Base-by-base conservation (phyloP, 1,140 invertebrate species). In the Conus ventricosus region DNA sequence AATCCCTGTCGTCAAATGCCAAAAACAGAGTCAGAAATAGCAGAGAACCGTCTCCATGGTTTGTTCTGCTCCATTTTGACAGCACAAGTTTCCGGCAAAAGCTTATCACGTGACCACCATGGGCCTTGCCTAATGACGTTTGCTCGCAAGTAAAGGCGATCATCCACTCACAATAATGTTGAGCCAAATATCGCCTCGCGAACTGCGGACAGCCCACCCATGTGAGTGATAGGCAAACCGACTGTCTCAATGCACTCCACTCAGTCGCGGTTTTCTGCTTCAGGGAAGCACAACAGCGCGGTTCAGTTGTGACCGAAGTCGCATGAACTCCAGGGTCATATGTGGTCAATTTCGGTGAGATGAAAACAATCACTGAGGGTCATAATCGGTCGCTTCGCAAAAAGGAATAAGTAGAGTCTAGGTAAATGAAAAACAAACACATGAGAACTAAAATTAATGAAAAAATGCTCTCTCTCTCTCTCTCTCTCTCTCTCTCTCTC, bases 51-150 rank as follows among this genome's bases (percentile, higher is more conserved):
- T 87, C 60, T 87, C 85, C 75, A 87, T 80, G 71, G 53, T 80
- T 78, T 55, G 71, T n/a, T 78, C 75, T 54, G 85, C 85, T 87
- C 85, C 85, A 86, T 87, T 85, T 85, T 85, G 84, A 85, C 23
- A 63, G 54, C 55, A 57, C 85, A 87, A 87, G 75, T 87, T 87
- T 87, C 85, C 85, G 85, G 85, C 85, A 55, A 57, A 76, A 55
- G 25, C 57, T 67, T 8, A 71, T 87, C 85, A 87, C 85, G 85
- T 87, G 85, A 87, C 85, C 23, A 71, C 67, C 17, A 71, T 20
- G 20, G 67, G 67, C 67, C 67, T 23, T 20, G 11, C 63, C 81
- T 86, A 86, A 86, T 87, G 85, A 78, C 85, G 85, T 80, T 78
- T 78, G 75, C 63, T 54, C 27, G 84, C 71, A 11, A 57, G 85